phyloP scores from a whole-genome alignment of 1,140 invertebrate genomes.

The Carposina sasakii region DNA sequence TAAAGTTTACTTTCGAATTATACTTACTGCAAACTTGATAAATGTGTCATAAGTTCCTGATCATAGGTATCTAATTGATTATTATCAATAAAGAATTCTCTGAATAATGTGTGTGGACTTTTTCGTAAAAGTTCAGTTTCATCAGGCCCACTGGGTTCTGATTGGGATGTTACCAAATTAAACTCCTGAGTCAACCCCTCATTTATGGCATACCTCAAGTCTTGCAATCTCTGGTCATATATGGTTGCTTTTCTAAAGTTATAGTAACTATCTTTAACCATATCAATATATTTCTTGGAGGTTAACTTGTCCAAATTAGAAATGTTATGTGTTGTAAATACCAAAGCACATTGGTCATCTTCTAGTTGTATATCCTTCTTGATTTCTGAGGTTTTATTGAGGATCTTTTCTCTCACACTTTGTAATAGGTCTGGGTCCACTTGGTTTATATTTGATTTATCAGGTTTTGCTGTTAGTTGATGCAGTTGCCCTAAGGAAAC shows the following conservation, averaged over 20 bases:
- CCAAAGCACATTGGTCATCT: conserved; percentile 63
- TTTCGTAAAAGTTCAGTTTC: conserved; percentile 28
- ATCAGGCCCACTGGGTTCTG: conserved; percentile 14
- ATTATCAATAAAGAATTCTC: conserved; percentile 51
- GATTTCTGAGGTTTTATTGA: conserved; percentile 39
- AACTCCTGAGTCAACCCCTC: conserved; percentile 63
- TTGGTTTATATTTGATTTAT: conserved; percentile 39
- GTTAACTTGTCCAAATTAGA: conserved; percentile 48
- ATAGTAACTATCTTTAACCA: conserved; percentile 67
- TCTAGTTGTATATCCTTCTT: conserved; percentile 41
- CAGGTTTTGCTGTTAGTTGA: conserved; percentile 62
- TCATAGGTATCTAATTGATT: conserved; percentile 56
- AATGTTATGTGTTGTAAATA: conserved; percentile 58
- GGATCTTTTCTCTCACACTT: conserved; percentile 54
- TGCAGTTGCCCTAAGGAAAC: conserved; percentile 74
- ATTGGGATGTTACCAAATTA: conserved; percentile 27
- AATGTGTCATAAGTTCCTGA: conserved; percentile 51
- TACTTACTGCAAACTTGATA: conserved; percentile 59
- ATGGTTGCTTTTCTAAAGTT: conserved; percentile 67
- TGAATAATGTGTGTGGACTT: conserved; percentile 58
- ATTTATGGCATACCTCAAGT: conserved; percentile 66
- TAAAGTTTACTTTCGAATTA: neutral
- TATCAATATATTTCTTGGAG: conserved; percentile 53
- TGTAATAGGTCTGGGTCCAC: conserved; percentile 64
- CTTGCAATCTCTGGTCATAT: conserved; percentile 63